These are phyloP conservation scores for Australoheros scitulus DNA, from an alignment of 2,113 vertebrate genomes.

Conservation along the genomic window DNA sequence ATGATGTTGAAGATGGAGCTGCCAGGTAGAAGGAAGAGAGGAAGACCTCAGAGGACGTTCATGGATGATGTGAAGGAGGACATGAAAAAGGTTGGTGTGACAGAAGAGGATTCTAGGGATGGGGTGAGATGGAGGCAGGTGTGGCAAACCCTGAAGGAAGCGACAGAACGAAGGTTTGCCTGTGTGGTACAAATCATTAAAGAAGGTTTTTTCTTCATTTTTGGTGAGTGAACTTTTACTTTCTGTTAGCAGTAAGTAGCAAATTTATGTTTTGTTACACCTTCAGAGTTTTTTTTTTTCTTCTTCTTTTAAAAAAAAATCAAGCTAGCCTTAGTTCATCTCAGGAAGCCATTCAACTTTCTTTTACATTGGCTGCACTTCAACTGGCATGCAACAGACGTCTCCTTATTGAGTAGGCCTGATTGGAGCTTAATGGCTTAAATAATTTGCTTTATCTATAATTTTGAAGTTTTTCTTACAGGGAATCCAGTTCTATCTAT, in stretches of 20 bases:
- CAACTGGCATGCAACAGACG: background rate
- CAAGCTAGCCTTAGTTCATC: background rate
- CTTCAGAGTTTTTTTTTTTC: background rate
- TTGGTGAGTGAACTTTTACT: background rate
- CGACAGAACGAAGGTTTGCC: too few relatives aligned
- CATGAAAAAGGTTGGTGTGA: too few relatives aligned
- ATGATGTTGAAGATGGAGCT: too few relatives aligned
- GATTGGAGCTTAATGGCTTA: background rate
- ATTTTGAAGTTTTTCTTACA: too few relatives aligned
- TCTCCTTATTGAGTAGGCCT: background rate
- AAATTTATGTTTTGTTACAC: background rate
- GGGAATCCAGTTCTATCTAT: fast-evolving
- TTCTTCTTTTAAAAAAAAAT: too few relatives aligned
- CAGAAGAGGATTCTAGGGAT: too few relatives aligned
- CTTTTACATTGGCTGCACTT: background rate
- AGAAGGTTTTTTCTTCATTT: background rate
- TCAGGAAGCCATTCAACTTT: background rate
- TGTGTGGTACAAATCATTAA: background rate
- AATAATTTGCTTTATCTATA: too few relatives aligned
- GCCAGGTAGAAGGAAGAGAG: too few relatives aligned
- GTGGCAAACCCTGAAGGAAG: too few relatives aligned
- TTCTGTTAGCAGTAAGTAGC: background rate
- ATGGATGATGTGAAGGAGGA: too few relatives aligned
- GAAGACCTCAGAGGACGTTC: too few relatives aligned
- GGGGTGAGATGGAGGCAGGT: too few relatives aligned